Conservation (phyloP, 2,113 vertebrate genomes). For the Sula dactylatra region DNA sequence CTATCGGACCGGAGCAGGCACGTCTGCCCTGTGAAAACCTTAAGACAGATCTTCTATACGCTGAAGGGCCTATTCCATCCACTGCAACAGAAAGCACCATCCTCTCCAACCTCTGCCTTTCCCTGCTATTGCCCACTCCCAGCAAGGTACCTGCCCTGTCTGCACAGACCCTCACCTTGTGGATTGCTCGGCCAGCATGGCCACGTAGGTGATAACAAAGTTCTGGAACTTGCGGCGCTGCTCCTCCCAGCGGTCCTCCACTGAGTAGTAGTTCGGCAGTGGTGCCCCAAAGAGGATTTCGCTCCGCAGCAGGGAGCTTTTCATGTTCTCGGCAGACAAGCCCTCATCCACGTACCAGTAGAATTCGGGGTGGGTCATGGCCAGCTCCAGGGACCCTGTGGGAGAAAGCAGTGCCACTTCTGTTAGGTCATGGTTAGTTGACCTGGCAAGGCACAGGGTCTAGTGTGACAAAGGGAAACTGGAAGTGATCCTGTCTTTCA, state of each 20-base stretch:
- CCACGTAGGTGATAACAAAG: constrained; percentile 91
- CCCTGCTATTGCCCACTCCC: background rate
- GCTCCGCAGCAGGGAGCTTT: constrained; percentile 89
- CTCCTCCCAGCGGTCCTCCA: constrained; percentile 90
- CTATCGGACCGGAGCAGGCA: fast-evolving
- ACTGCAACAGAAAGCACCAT: background rate
- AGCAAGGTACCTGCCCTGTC: background rate
- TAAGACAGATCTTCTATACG: background rate
- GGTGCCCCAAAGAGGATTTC: constrained; percentile 96
- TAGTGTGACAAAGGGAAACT: background rate
- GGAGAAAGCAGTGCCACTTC: background rate
- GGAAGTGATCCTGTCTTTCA: background rate
- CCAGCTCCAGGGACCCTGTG: constrained; percentile 89
- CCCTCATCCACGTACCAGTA: constrained; percentile 98
- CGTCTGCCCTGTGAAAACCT: background rate
- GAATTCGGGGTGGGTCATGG: constrained; percentile 97
- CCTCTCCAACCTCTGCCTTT: background rate
- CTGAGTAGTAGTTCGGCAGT: constrained; percentile 87
- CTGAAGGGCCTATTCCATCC: background rate
- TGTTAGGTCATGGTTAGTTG: background rate
- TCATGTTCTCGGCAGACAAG: constrained; percentile 86
- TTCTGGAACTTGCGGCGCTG: constrained; percentile 89
- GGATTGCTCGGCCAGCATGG: constrained; percentile 90
- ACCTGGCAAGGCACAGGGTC: background rate
- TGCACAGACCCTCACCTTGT: constrained; percentile 79